Conservation (phyloP, 2,888 invertebrate species). For the Petrophora chlorosata region DNA sequence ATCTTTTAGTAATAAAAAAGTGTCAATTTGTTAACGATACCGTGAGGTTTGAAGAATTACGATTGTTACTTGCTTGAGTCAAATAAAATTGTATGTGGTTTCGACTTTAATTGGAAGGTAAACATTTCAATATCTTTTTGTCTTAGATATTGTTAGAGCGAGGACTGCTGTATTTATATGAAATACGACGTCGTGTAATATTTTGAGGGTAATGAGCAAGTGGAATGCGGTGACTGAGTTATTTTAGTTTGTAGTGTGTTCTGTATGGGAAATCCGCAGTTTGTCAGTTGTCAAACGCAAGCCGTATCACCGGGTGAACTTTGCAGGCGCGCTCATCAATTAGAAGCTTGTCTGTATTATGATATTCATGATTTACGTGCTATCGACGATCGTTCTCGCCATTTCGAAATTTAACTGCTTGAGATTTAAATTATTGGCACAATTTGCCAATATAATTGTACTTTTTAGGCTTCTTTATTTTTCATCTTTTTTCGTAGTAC, state of each 20-base stretch:
- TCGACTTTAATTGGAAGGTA: constrained; percentile 41
- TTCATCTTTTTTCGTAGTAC: too few relatives aligned
- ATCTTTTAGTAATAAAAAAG: constrained; percentile 56
- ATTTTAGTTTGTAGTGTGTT: constrained; percentile 40
- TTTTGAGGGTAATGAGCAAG: constrained; percentile 36
- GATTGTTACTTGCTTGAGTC: constrained; percentile 35
- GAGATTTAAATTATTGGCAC: too few relatives aligned
- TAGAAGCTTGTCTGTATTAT: constrained; percentile 40
- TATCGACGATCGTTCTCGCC: constrained; percentile 7
- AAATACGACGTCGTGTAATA: constrained; percentile 16
- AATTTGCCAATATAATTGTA: too few relatives aligned
- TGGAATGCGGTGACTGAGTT: constrained; percentile 37
- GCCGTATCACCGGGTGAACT: constrained; percentile 50
- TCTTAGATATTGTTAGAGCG: constrained; percentile 12
- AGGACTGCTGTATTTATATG: not conserved
- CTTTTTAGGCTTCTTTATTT: too few relatives aligned
- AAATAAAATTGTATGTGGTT: constrained; percentile 38
- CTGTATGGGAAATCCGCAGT: constrained; percentile 48
- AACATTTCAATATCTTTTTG: constrained; percentile 11
- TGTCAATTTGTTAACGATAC: constrained; percentile 63
- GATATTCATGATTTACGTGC: constrained; percentile 20
- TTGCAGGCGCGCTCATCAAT: constrained; percentile 46
- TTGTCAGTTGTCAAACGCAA: constrained; percentile 47
- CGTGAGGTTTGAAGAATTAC: constrained; percentile 44
- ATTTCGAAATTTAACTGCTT: not conserved